These are phyloP conservation scores for Trigoniulus corallinus DNA, from an alignment of 1,140 invertebrate genomes.

Conservation along the genomic window DNA sequence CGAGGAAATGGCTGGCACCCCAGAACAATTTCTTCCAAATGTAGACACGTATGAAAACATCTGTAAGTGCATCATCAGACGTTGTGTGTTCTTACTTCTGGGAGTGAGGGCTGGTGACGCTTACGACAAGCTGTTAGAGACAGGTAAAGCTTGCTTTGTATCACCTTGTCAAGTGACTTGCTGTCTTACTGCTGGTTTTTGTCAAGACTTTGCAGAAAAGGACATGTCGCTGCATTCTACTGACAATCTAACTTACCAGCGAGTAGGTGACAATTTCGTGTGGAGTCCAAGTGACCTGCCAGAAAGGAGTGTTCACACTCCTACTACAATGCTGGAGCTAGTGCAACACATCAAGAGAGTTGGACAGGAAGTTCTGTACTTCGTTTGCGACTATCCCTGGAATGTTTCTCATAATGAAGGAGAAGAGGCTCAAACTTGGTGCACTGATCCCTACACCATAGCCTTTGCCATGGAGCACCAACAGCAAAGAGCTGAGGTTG, in stretches of 20 bases:
- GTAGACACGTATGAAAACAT: constrained; percentile 20
- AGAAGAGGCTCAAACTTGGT: constrained; percentile 9
- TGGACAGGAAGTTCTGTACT: constrained; percentile 15
- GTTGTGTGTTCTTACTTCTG: constrained; percentile 27
- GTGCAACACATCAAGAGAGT: no score
- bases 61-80: constrained; percentile 21
- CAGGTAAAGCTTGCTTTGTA: constrained; percentile 6
- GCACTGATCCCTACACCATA: constrained; percentile 20
- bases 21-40: not conserved
- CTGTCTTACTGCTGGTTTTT: not conserved
- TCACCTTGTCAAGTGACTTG: constrained; percentile 1
- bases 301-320: no score
- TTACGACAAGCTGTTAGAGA: constrained; percentile 11
- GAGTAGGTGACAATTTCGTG: not conserved
- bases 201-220: not conserved
- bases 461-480: constrained; percentile 28
- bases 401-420: constrained; percentile 1
- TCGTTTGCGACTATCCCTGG: constrained; percentile 19
- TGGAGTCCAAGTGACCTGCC: not conserved
- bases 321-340: no score
- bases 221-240: not conserved
- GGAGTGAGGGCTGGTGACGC: constrained; percentile 24
- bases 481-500: constrained; percentile 30
- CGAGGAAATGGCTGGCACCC: constrained; percentile 3
- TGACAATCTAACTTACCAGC: not conserved